A percentile compares a stretch with the other conserved stretches of the same genome.
Evolutionary conservation across 2,113 vertebrate genomes (phyloP).

Genomic region (Taxidea taxus): DNA sequence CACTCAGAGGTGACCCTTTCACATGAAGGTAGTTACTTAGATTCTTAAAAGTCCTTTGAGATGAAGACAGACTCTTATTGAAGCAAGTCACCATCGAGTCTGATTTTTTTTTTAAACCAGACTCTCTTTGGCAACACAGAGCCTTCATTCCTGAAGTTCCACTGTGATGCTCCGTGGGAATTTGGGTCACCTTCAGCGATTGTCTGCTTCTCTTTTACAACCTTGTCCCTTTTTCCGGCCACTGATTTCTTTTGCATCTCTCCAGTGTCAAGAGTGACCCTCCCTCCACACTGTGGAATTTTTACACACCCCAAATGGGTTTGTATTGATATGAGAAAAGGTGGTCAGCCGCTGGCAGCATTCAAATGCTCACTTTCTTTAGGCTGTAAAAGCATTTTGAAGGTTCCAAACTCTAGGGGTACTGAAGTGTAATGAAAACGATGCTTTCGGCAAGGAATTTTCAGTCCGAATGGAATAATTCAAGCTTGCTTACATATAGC

Average conservation of each 20-base stretch:
- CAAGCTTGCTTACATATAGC: background rate
- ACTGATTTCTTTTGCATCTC: background rate
- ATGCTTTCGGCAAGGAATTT: background rate
- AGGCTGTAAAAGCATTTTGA: background rate
- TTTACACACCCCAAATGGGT: background rate
- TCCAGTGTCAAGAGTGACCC: background rate
- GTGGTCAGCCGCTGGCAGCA: background rate
- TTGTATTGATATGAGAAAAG: background rate
- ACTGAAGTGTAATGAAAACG: background rate
- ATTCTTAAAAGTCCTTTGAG: conserved; percentile 9
- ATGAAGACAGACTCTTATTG: background rate
- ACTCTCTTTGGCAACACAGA: background rate
- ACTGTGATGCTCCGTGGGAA: background rate
- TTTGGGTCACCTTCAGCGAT: background rate
- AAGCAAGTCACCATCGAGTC: background rate
- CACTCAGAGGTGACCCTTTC: background rate
- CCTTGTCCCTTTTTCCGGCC: background rate
- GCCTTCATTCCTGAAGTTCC: conserved; percentile 12
- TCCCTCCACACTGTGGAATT: background rate
- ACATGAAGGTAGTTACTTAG: conserved; percentile 9
- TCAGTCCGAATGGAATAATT: background rate
- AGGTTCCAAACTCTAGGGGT: background rate
- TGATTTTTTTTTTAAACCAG: background rate
- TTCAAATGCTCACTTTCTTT: background rate
- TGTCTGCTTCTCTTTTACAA: background rate